These are phyloP conservation scores for Ctenicera cuprea DNA, from an alignment of 2,888 invertebrate genomes.

Conservation along the genomic window DNA sequence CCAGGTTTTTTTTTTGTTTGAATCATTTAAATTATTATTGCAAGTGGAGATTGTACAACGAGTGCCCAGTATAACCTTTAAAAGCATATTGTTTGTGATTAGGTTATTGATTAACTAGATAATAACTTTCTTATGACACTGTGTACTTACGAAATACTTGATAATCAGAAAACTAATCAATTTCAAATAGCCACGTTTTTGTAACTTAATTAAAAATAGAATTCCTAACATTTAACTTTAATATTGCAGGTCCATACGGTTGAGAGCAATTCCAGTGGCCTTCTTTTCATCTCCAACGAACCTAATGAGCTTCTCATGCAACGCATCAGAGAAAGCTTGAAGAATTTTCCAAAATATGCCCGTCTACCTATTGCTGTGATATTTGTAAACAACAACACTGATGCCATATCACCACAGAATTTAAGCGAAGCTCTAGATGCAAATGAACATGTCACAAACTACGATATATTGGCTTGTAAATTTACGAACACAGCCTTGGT, in stretches of 20 bases:
- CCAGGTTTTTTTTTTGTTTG: too few species aligned
- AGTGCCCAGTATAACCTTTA: too few species aligned
- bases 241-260: conserved; percentile 44
- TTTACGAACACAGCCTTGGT: conserved; percentile 5
- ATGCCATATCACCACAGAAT: neutral
- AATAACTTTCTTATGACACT: too few species aligned
- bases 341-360: conserved; percentile 36
- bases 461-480: conserved; percentile 33
- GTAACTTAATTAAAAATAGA: too few species aligned
- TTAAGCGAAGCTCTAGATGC: conserved; percentile 27
- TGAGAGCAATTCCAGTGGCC: conserved; percentile 64
- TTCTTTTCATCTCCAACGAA: conserved; percentile 66
- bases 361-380: conserved; percentile 31
- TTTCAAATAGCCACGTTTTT: too few species aligned
- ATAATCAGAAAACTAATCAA: too few species aligned
- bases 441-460: conserved; percentile 24
- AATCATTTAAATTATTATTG: too few species aligned
- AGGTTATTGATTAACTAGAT: too few species aligned
- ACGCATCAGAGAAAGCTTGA: conserved; percentile 56
- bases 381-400: conserved; percentile 32
- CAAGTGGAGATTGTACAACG: too few species aligned
- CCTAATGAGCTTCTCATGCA: conserved; percentile 61
- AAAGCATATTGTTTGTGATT: too few species aligned
- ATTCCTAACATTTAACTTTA: too few species aligned
- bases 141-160: too few species aligned